Base-by-base conservation (phyloP, 2,797 vertebrate genomes). In the Poeciliopsis turneri region DNA sequence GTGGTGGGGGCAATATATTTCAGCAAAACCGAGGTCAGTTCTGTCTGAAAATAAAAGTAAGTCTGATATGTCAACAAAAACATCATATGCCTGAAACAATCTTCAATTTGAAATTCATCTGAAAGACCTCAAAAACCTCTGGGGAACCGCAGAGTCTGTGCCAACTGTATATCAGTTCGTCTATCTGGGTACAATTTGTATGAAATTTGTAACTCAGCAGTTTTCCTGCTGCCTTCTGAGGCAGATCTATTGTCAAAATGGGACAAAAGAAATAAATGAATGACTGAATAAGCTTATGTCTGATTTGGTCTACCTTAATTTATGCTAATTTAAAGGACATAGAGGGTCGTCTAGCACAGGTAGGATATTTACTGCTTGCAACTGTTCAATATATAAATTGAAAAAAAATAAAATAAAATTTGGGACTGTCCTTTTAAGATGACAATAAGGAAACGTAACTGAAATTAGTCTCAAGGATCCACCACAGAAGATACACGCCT, bases 391-490 rank as follows among this genome's bases (percentile, higher is more conserved):
- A 68, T 39, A 43, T 25, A 46, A 36, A 7, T 0, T 33, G 12
- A 30, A 66, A 53, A 51, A 25, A 53, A 25, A 51, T 8, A 20
- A 51, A 15, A 13, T 15, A 61, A 33, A 61, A 16, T 30, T 13
- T 0, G 0, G 53, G 25, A n/a, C 39, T 41, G 39, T 41, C 64
- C 64, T 36, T 68, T 66, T 39, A 68, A 41, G 36, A 78, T 81
- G 87, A 86, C 85, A 86, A 84, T 84, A 51, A 68, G 79, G 85
- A 88, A 46, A 28, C 16, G 16, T 8, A 49, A 78, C 83, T 76
- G 76, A 84, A 89, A 92, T 89, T 84, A 88, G 86, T 85, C 82
- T 92, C 87, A 88, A 90, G 89, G 88, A 92, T 92, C 82, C 86
- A 81, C 82, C 74, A 55, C 80, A 71, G 91, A 81, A 84, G 90